Conservation (phyloP, 2,113 vertebrate genomes). For the Hiodon tergisus region DNA sequence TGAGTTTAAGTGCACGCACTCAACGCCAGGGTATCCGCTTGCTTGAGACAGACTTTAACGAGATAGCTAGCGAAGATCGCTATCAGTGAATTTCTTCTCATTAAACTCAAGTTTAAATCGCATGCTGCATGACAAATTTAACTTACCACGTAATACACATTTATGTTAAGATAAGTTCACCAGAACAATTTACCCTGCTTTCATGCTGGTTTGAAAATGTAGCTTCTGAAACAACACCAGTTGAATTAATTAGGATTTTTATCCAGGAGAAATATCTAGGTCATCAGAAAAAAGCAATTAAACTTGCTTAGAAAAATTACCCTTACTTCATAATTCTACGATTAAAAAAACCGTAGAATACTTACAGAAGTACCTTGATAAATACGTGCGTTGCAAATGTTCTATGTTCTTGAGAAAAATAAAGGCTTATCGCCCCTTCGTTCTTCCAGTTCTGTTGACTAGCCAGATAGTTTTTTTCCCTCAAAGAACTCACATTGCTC, state of each 20-base stretch:
- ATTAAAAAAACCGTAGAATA: background rate
- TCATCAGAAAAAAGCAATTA: constrained; percentile 10
- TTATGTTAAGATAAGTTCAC: background rate
- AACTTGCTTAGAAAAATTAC: background rate
- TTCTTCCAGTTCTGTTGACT: background rate
- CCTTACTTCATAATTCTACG: background rate
- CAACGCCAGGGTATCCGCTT: too few relatives aligned
- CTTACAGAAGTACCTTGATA: constrained; percentile 11
- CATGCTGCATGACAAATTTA: too few relatives aligned
- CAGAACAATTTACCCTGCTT: background rate
- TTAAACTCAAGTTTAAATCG: too few relatives aligned
- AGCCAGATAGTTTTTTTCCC: constrained; percentile 1
- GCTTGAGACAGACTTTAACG: too few relatives aligned
- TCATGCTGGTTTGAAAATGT: too few relatives aligned
- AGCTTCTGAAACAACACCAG: constrained; percentile 15
- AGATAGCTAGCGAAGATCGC: too few relatives aligned
- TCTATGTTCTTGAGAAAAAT: background rate
- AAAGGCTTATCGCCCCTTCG: background rate
- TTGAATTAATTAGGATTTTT: constrained; percentile 22
- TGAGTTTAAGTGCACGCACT: too few relatives aligned
- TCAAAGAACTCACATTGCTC: background rate
- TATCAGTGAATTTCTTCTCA: too few relatives aligned
- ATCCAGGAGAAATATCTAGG: constrained; percentile 11
- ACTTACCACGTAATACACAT: background rate
- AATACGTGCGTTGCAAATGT: background rate